phyloP scores from a whole-genome alignment of 2,888 invertebrate species.

The Phrixothrix hirtus region DNA sequence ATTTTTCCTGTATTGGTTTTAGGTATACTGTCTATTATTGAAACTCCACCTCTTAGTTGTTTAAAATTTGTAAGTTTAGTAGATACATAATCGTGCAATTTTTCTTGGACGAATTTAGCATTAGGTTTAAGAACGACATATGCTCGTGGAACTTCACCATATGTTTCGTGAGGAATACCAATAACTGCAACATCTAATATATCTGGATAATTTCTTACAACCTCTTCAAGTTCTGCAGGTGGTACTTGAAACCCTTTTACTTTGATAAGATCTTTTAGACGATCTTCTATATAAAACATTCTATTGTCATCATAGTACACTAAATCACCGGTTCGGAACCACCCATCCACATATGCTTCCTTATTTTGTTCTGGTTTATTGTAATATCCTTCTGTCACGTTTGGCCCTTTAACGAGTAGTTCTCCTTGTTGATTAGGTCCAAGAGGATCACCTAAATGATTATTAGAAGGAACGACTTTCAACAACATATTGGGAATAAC shows the following conservation, averaged over 20 bases:
- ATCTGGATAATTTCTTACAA: conserved; percentile 70
- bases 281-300: conserved; percentile 70
- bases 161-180: conserved; percentile 67
- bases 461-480: too few species aligned
- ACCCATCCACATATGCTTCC: too few species aligned
- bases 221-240: conserved; percentile 80
- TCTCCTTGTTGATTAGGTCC: too few species aligned
- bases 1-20: conserved; percentile 81
- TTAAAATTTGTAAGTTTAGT: conserved; percentile 76
- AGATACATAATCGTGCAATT: conserved; percentile 64
- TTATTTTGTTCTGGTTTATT: too few species aligned
- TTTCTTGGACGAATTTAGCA: conserved; percentile 56
- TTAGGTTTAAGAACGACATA: conserved; percentile 63
- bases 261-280: conserved; percentile 83
- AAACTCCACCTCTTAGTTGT: conserved; percentile 66
- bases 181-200: conserved; percentile 81
- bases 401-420: too few species aligned
- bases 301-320: conserved; percentile 65
- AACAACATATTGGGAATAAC: too few species aligned
- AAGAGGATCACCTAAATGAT: too few species aligned
- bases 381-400: too few species aligned
- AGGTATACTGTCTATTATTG: conserved; percentile 69
- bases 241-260: conserved; percentile 73
- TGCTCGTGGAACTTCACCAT: conserved; percentile 76
- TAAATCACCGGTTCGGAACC: too few species aligned